Conservation (phyloP, 1,140 invertebrate genomes). For the Drosophila dunni region DNA sequence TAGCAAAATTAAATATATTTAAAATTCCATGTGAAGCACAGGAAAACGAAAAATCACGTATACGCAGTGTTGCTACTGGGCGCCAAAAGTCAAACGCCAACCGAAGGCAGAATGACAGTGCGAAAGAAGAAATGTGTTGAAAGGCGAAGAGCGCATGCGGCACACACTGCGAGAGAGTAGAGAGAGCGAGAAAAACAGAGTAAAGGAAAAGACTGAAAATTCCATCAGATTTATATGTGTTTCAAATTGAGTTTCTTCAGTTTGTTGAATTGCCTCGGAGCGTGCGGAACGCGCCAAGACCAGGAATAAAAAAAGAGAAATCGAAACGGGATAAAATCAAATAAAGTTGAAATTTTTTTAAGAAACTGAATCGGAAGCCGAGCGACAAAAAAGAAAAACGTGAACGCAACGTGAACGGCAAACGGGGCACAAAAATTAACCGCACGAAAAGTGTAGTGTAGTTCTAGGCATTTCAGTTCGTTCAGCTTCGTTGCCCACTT, state of each 20-base stretch:
- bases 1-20: not conserved
- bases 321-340: slow-evolving; percentile 20
- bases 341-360: slow-evolving; percentile 12
- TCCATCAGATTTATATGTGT: slow-evolving; percentile 39
- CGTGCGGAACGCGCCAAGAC: slow-evolving; percentile 62
- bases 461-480: slow-evolving; percentile 42
- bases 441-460: slow-evolving; percentile 54
- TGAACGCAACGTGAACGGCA: slow-evolving; percentile 43
- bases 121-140: slow-evolving; percentile 38
- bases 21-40: not conserved
- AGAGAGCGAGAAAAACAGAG: not conserved
- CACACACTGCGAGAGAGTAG: not conserved
- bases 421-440: slow-evolving; percentile 44
- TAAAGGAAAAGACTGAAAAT: slow-evolving; percentile 38
- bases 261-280: slow-evolving; percentile 77
- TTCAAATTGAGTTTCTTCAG: slow-evolving; percentile 63
- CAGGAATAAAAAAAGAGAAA: slow-evolving; percentile 18
- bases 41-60: slow-evolving; percentile 18
- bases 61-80: slow-evolving; percentile 68
- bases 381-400: slow-evolving; percentile 17
- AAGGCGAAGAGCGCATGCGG: slow-evolving; percentile 47
- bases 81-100: slow-evolving; percentile 25
- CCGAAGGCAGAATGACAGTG: slow-evolving; percentile 40
- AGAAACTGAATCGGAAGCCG: slow-evolving; percentile 40
- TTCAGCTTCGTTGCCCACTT: not conserved